Evolutionary conservation across 1,140 invertebrate species (phyloP).

Genomic region (Triops cancriformis): DNA sequence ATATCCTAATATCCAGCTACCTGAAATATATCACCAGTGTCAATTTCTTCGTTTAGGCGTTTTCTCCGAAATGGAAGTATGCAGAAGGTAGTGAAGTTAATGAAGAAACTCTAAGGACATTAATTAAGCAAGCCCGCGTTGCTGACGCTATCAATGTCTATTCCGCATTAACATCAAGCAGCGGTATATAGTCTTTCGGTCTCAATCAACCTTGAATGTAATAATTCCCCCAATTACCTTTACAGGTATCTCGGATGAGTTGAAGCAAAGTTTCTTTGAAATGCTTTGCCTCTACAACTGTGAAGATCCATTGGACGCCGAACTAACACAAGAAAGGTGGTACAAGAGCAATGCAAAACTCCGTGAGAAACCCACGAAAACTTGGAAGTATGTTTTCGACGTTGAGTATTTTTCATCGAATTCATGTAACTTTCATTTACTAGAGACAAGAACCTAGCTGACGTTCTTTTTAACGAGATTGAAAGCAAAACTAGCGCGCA

Average conservation of each 20-base stretch:
- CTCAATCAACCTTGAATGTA: background rate
- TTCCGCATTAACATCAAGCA: slow-evolving; percentile 55
- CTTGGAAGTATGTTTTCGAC: slow-evolving; percentile 56
- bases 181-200: slow-evolving; percentile 38
- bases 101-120: slow-evolving; percentile 50
- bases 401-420: background rate
- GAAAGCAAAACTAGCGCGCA: slow-evolving; percentile 41
- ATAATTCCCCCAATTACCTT: slow-evolving; percentile 25
- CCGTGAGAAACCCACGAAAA: slow-evolving; percentile 50
- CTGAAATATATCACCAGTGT: background rate
- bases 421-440: slow-evolving; percentile 32
- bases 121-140: slow-evolving; percentile 56
- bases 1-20: background rate
- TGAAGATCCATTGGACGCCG: slow-evolving; percentile 51
- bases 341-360: slow-evolving; percentile 45
- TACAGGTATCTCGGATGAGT: slow-evolving; percentile 46
- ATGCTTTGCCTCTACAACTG: slow-evolving; percentile 73
- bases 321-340: slow-evolving; percentile 70
- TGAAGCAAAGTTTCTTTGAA: slow-evolving; percentile 65
- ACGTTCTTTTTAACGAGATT: slow-evolving; percentile 51
- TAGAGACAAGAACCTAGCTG: slow-evolving; percentile 57
- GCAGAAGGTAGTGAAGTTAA: slow-evolving; percentile 59
- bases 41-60: slow-evolving; percentile 48
- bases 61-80: slow-evolving; percentile 56
- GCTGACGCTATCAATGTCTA: slow-evolving; percentile 63